Conservation (phyloP, 2,888 invertebrate species). For the Gastrophysa polygoni region DNA sequence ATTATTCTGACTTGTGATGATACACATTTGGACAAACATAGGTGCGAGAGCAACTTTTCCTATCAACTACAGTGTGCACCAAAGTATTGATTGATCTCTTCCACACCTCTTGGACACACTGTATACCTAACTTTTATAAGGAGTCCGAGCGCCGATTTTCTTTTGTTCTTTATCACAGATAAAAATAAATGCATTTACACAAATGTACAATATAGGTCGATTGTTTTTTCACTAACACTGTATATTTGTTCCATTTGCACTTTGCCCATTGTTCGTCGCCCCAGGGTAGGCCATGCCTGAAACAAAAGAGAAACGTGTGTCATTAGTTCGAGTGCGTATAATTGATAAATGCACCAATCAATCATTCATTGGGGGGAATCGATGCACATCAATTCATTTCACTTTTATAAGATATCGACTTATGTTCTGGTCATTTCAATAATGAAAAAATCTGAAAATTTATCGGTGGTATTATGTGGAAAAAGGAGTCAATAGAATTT, state of each 20-base stretch:
- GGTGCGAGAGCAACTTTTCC: constrained; percentile 45
- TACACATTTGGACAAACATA: constrained; percentile 41
- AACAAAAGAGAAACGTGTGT: constrained; percentile 40
- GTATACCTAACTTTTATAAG: constrained; percentile 30
- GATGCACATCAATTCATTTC: neutral
- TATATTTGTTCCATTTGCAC: constrained; percentile 53
- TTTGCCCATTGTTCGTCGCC: constrained; percentile 51
- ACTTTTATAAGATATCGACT: too few relatives aligned
- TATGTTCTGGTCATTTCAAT: too few relatives aligned
- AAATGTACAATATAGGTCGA: constrained; percentile 58
- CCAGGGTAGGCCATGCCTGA: constrained; percentile 35
- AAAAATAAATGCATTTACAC: constrained; percentile 61
- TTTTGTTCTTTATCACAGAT: constrained; percentile 60
- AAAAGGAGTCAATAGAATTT: too few relatives aligned
- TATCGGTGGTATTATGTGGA: too few relatives aligned
- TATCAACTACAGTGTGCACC: constrained; percentile 31
- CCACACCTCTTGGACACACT: too few relatives aligned
- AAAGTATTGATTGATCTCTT: too few relatives aligned
- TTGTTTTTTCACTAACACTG: constrained; percentile 41
- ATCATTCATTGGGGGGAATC: neutral
- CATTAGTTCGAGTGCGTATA: neutral
- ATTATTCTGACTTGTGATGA: constrained; percentile 38
- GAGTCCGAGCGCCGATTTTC: constrained; percentile 20
- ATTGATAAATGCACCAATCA: neutral
- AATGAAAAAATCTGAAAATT: too few relatives aligned